Conservation (phyloP, 2,113 vertebrate genomes). For the Poecilia latipinna region DNA sequence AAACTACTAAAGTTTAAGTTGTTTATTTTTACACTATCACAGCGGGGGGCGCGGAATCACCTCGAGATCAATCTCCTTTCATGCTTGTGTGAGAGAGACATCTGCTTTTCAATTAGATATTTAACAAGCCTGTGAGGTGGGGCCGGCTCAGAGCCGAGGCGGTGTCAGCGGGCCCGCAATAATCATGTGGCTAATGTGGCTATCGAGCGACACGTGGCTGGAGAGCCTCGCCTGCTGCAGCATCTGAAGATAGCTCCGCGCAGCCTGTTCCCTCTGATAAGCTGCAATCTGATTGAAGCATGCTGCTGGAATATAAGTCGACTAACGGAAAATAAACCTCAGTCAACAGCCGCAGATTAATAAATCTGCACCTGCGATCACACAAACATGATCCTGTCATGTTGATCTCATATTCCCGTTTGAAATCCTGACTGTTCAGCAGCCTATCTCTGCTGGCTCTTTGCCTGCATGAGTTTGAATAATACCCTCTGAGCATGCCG, state of each 20-base stretch:
- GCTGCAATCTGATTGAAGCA: slow-evolving; percentile 71
- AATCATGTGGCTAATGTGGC: slow-evolving; percentile 73
- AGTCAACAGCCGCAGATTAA: slow-evolving; percentile 63
- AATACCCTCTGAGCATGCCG: slow-evolving; percentile 60
- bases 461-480: slow-evolving; percentile 67
- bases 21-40: slow-evolving; percentile 60
- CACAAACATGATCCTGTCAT: slow-evolving; percentile 54
- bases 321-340: slow-evolving; percentile 66
- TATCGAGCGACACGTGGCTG: slow-evolving; percentile 57
- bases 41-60: slow-evolving; percentile 44
- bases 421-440: slow-evolving; percentile 44
- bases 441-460: slow-evolving; percentile 40
- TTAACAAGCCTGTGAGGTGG: slow-evolving; percentile 51
- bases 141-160: slow-evolving; percentile 59
- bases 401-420: slow-evolving; percentile 46
- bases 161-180: slow-evolving; percentile 58
- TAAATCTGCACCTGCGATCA: slow-evolving; percentile 58
- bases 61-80: slow-evolving; percentile 65
- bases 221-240: slow-evolving; percentile 62
- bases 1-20: slow-evolving; percentile 33
- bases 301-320: slow-evolving; percentile 63
- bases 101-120: slow-evolving; percentile 75
- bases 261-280: slow-evolving; percentile 75
- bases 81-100: slow-evolving; percentile 64
- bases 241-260: slow-evolving; percentile 61